Evolutionary conservation across 1,140 invertebrate genomes (phyloP).

Genomic region (Psix sp.): DNA sequence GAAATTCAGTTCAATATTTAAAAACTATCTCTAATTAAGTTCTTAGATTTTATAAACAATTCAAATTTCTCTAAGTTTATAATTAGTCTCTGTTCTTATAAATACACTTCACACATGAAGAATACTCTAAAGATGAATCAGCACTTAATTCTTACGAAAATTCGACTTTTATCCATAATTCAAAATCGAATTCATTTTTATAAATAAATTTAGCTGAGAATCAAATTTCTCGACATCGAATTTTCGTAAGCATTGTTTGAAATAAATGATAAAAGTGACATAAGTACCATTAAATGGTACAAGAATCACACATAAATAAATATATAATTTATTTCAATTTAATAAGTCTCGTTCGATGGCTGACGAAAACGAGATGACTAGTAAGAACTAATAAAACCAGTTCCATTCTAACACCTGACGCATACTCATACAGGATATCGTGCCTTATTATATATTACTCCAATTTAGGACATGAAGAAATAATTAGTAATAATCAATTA

Average conservation of each 20-base stretch:
- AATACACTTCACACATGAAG: conserved; percentile 58
- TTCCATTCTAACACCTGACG: too few species aligned
- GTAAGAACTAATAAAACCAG: too few species aligned
- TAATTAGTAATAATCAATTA: too few species aligned
- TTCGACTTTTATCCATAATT: conserved; percentile 7
- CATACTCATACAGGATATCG: too few species aligned
- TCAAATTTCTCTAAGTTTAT: conserved; percentile 63
- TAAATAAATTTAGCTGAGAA: too few species aligned
- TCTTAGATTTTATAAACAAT: conserved; percentile 63
- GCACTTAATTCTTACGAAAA: conserved; percentile 33
- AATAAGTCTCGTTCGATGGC: conserved; percentile 37
- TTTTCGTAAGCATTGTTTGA: conserved; percentile 29
- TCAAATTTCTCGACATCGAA: too few species aligned
- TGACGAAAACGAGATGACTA: conserved; percentile 40
- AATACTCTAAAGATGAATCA: conserved; percentile 20
- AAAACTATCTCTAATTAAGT: conserved; percentile 62
- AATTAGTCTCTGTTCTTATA: conserved; percentile 57
- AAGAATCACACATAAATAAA: conserved; percentile 17
- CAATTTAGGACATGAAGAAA: too few species aligned
- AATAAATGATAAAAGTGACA: conserved; percentile 53
- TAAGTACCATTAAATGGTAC: conserved; percentile 44
- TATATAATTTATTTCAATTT: conserved; percentile 10
- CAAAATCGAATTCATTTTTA: too few species aligned
- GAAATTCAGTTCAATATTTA: conserved; percentile 37
- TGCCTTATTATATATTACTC: too few species aligned